phyloP scores from a whole-genome alignment of 2,113 vertebrate species.

The Pangasianodon hypophthalmus region DNA sequence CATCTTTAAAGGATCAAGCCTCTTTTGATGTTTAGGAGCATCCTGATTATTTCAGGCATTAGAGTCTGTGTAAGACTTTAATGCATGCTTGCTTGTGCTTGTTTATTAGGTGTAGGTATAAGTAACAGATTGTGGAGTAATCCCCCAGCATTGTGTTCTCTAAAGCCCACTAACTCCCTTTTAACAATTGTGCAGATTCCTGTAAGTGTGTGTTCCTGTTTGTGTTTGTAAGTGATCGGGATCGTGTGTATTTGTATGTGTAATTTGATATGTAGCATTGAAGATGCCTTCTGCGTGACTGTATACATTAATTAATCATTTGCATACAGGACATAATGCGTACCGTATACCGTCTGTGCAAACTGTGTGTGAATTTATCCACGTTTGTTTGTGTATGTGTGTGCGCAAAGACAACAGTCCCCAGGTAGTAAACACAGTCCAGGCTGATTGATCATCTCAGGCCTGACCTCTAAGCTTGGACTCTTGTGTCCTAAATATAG shows the following conservation, averaged over 20 bases:
- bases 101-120: slow-evolving; percentile 9
- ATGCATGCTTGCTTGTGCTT: background rate
- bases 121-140: slow-evolving; percentile 16
- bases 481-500: slow-evolving; percentile 70
- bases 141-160: background rate
- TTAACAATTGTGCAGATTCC: background rate
- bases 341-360: background rate
- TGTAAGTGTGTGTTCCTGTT: background rate
- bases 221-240: background rate
- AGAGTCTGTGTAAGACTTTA: background rate
- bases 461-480: slow-evolving; percentile 70
- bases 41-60: slow-evolving; percentile 30
- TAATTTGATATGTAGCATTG: background rate
- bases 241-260: background rate
- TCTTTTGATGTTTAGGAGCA: slow-evolving; percentile 37
- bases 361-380: slow-evolving; percentile 39
- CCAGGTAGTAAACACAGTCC: slow-evolving; percentile 61
- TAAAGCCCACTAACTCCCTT: background rate
- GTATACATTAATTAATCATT: slow-evolving; percentile 4
- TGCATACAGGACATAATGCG: background rate
- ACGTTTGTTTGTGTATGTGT: slow-evolving; percentile 14
- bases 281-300: background rate
- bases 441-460: slow-evolving; percentile 72
- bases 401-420: slow-evolving; percentile 52
- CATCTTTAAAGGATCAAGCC: slow-evolving; percentile 34